Base-by-base conservation (phyloP, 92 coral and sea anemone species). In the Pocillopora meandrina region DNA sequence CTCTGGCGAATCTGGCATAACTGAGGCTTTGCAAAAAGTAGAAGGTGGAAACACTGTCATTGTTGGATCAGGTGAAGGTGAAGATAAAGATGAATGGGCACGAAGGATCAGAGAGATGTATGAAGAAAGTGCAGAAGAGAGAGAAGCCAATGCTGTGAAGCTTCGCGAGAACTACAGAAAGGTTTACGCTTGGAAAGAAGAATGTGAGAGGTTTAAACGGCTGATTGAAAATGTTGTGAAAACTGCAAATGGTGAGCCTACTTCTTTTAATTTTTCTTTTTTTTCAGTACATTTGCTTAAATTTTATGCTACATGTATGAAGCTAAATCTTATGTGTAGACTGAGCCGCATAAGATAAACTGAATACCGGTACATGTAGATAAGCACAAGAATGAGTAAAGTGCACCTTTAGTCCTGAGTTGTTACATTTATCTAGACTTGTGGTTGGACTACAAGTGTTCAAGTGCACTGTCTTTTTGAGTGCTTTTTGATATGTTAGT, bases 1-100 rank as follows among this genome's bases (percentile, higher is more conserved):
- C 26, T 23, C 26, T 23, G 26, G 26, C 26, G 26, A 23, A 23
- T 23, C 26, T 23, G 26, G 26, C 26, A 23, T 23, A 67, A 15
- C 80, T 56, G 61, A 81, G 36, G 86, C 86, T 55, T 82, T 82
- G 42, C 26, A 71, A 26, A 33, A 61, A 49, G 86, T 72, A 11
- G 59, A 59, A 19, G 78, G 78, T 59, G 86, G 86, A 17, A 56
- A 31, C 12, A 7, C 59, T 16, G 66, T 33, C 8, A 31, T 81
- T 71, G 77, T 81, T 16, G 42, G 71, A 33, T 81, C 85, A 71
- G 67, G 56, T 5, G 69, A 81, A 4, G 26, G 0, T 23, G 26
- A 23, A 23, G n/a, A 34, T 13, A 11, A 14, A 57, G 26, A n/a
- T 23, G 85, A 81, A 13, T 81, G 85, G 85, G 34, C 66, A 11